These are phyloP conservation scores for Bambusicola thoracicus DNA, from an alignment of 2,113 vertebrate genomes.

Conservation along the genomic window DNA sequence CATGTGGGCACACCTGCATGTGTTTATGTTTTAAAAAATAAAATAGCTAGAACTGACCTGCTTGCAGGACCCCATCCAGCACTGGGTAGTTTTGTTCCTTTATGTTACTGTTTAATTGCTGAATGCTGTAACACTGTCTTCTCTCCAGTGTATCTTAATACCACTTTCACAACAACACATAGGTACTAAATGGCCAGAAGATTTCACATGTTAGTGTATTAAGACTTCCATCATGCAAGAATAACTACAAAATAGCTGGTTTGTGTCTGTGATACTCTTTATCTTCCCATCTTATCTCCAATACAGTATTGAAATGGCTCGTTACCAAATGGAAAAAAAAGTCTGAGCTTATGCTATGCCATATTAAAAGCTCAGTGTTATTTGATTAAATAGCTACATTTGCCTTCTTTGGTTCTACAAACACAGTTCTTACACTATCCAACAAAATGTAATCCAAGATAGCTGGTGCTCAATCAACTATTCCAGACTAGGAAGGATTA, in stretches of 20 bases:
- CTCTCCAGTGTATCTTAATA: not conserved
- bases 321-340: not conserved
- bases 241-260: not conserved
- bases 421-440: constrained; percentile 8
- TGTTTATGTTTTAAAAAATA: not conserved
- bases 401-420: constrained; percentile 27
- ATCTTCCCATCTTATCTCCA: not conserved
- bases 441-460: constrained; percentile 45
- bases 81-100: not conserved
- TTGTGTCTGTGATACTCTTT: not conserved
- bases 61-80: constrained; percentile 34
- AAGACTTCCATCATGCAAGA: not conserved
- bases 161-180: not conserved
- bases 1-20: not conserved
- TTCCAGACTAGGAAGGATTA: constrained; percentile 54
- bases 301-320: not conserved
- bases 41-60: constrained; percentile 1
- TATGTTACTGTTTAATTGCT: constrained; percentile 2
- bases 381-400: constrained; percentile 28
- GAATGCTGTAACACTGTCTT: not conserved
- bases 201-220: not conserved
- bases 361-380: constrained; percentile 37
- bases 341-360: not conserved
- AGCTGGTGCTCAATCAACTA: constrained; percentile 51
- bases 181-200: not conserved